A percentile compares a stretch with the other conserved stretches of the same genome.
Evolutionary conservation across 2,888 invertebrate genomes (phyloP).

Genomic region (Tenthredo amoena): DNA sequence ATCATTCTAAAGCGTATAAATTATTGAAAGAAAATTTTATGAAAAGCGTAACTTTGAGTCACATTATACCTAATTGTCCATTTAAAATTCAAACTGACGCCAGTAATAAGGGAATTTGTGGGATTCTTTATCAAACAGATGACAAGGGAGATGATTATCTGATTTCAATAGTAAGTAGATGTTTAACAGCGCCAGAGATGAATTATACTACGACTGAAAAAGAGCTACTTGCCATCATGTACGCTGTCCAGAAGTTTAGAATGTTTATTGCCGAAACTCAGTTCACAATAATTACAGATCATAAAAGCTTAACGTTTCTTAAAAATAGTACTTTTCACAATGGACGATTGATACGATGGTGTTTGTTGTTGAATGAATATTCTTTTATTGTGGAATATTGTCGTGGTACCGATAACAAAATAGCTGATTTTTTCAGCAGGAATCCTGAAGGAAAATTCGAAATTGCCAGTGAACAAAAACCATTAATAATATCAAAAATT

Average conservation of each 20-base stretch:
- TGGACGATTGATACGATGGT: constrained; percentile 62
- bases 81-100: constrained; percentile 56
- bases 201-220: constrained; percentile 62
- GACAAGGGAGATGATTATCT: constrained; percentile 49
- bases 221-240: constrained; percentile 61
- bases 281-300: constrained; percentile 62
- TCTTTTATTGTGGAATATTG: constrained; percentile 59
- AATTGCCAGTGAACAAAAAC: background rate
- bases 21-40: constrained; percentile 50
- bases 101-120: constrained; percentile 54
- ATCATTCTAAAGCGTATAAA: constrained; percentile 46
- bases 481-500: constrained; percentile 31
- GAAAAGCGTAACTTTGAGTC: constrained; percentile 42
- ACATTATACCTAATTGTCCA: constrained; percentile 34
- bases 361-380: constrained; percentile 61
- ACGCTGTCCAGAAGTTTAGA: constrained; percentile 61
- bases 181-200: constrained; percentile 55
- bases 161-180: constrained; percentile 60
- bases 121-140: constrained; percentile 53
- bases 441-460: no score
- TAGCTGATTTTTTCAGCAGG: no score
- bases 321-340: constrained; percentile 61
- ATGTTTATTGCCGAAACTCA: constrained; percentile 59
- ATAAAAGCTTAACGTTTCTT: constrained; percentile 62
- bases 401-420: constrained; percentile 59